A percentile compares a stretch with the other conserved stretches of the same genome.
Conservation (phyloP, 2,888 invertebrate genomes). For the Conus canariensis region DNA sequence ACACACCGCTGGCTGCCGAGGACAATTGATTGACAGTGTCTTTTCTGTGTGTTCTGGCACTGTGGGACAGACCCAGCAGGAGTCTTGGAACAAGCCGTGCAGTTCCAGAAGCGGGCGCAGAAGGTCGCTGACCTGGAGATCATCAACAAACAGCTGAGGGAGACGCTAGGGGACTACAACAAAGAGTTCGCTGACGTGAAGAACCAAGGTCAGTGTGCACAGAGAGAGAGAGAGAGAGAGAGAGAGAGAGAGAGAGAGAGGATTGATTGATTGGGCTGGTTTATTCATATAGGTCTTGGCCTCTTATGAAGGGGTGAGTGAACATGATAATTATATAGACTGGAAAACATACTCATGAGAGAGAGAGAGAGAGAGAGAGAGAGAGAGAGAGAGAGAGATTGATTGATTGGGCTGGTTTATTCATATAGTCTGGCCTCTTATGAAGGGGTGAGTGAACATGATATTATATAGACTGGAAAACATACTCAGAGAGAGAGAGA, state of each 20-base stretch:
- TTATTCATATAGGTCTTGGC: neutral
- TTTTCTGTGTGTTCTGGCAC: neutral
- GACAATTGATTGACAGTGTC: neutral
- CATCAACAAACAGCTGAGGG: slow-evolving; percentile 80
- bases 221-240: neutral
- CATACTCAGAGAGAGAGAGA: neutral
- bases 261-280: neutral
- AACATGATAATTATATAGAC: neutral
- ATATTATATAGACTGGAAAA: neutral
- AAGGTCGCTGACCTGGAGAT: slow-evolving; percentile 79
- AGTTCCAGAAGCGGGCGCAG: slow-evolving; percentile 79
- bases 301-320: neutral
- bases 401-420: neutral
- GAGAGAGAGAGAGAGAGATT: neutral
- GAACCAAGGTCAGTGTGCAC: slow-evolving; percentile 79
- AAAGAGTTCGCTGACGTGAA: slow-evolving; percentile 81
- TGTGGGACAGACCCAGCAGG: slow-evolving; percentile 79
- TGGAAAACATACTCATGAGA: neutral
- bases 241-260: slow-evolving; percentile 11
- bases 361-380: neutral
- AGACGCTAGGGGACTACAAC: slow-evolving; percentile 80
- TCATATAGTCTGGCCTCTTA: too few relatives aligned
- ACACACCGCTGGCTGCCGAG: too few relatives aligned
- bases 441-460: too few relatives aligned
- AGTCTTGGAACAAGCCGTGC: slow-evolving; percentile 78